A percentile compares a stretch with the other conserved stretches of the same genome.
phyloP scores from a whole-genome alignment of 2,797 vertebrate genomes.

The Gobionotothen gibberifrons region DNA sequence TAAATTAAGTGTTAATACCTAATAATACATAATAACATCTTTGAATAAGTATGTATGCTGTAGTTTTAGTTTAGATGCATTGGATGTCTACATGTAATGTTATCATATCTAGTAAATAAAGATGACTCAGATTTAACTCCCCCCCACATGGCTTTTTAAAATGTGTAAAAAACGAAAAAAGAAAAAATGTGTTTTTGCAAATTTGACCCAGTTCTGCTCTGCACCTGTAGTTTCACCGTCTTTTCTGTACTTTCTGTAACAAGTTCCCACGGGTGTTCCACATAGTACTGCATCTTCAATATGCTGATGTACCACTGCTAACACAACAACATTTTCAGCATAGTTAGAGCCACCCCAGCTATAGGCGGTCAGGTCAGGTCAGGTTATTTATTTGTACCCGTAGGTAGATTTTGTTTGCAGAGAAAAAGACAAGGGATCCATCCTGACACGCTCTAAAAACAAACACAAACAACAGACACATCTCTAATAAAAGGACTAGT shows the following conservation, averaged over 20 bases:
- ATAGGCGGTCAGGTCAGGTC: not conserved
- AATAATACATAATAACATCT: no score
- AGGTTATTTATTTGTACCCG: no score
- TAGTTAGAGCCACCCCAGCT: conserved; percentile 32
- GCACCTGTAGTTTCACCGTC: conserved; percentile 51
- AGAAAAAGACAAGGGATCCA: no score
- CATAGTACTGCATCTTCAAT: conserved; percentile 49
- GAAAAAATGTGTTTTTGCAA: conserved; percentile 7
- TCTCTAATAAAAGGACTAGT: no score
- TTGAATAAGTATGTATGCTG: not conserved
- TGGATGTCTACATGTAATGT: not conserved
- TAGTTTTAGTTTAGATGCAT: not conserved
- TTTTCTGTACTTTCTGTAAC: conserved; percentile 37
- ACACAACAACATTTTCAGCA: conserved; percentile 35
- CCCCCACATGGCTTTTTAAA: conserved; percentile 15
- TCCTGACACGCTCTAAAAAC: no score
- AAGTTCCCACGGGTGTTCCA: conserved; percentile 51
- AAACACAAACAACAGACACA: no score
- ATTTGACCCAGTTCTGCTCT: conserved; percentile 60
- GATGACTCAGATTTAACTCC: conserved; percentile 15
- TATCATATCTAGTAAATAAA: conserved; percentile 7
- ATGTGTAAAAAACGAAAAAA: conserved; percentile 35
- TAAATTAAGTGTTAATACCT: no score
- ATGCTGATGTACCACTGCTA: conserved; percentile 59
- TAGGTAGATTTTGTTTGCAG: no score